Evolutionary conservation across 2,888 invertebrate species (phyloP).

Genomic region (Sturmia bella): DNA sequence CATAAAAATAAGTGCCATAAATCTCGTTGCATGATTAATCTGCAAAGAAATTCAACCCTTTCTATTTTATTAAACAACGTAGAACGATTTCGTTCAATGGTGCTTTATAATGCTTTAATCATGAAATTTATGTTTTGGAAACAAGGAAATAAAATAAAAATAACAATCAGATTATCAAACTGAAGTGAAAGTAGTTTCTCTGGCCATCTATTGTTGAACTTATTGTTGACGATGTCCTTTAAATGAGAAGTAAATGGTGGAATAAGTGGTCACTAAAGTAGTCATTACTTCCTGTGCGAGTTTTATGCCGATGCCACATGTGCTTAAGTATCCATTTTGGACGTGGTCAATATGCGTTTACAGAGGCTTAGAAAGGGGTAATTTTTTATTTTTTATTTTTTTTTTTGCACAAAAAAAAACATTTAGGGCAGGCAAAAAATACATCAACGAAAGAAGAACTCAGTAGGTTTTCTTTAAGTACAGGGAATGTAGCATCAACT

Average conservation of each 20-base stretch:
- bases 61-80: constrained; percentile 32
- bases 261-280: constrained; percentile 61
- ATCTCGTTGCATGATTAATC: constrained; percentile 62
- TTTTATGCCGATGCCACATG: constrained; percentile 52
- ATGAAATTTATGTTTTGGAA: constrained; percentile 56
- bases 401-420: too few species aligned
- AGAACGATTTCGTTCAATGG: constrained; percentile 18
- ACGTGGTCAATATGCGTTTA: constrained; percentile 50
- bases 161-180: constrained; percentile 52
- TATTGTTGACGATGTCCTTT: constrained; percentile 26
- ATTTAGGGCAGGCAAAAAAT: constrained; percentile 19
- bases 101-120: constrained; percentile 43
- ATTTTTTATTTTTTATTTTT: neutral
- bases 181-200: constrained; percentile 19
- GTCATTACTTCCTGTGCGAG: constrained; percentile 9
- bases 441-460: too few species aligned
- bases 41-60: constrained; percentile 53
- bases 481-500: too few species aligned
- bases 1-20: constrained; percentile 59
- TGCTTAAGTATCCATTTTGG: constrained; percentile 49
- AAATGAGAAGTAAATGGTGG: constrained; percentile 58
- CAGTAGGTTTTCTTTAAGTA: too few species aligned
- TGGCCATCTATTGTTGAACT: neutral
- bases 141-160: constrained; percentile 18
- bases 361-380: constrained; percentile 32